phyloP scores from a whole-genome alignment of 2,888 invertebrate species.

The Eupsilia transversa region DNA sequence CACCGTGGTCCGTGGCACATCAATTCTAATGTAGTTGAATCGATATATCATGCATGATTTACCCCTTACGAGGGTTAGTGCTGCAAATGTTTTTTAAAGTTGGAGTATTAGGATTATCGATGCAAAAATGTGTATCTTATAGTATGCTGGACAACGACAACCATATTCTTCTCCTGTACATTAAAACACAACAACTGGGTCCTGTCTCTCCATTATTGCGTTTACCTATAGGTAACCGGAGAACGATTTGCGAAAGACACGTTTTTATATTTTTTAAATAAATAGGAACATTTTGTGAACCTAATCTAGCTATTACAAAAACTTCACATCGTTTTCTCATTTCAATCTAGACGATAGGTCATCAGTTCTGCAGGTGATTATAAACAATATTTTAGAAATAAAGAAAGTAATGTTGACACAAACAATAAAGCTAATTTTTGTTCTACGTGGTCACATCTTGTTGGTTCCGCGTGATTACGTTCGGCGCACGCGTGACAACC shows the following conservation, averaged over 20 bases:
- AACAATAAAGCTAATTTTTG: conserved; percentile 47
- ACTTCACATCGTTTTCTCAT: neutral
- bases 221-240: no score
- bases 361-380: no score
- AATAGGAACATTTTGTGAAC: no score
- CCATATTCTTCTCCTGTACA: conserved; percentile 9
- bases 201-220: no score
- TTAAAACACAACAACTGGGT: neutral
- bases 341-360: neutral
- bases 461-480: conserved; percentile 69
- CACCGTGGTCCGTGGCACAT: conserved; percentile 62
- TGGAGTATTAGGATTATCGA: conserved; percentile 20
- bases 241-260: no score
- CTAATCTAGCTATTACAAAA: no score
- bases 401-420: neutral
- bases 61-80: conserved; percentile 24
- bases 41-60: conserved; percentile 62
- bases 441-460: conserved; percentile 44
- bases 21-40: conserved; percentile 57
- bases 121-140: conserved; percentile 14
- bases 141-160: neutral
- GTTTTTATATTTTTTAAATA: no score
- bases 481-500: conserved; percentile 63
- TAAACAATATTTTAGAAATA: neutral
- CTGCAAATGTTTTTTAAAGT: conserved; percentile 8